These are phyloP conservation scores for Cataglyphis rosenhaueri DNA, from an alignment of 2,888 invertebrate genomes.

Conservation along the genomic window DNA sequence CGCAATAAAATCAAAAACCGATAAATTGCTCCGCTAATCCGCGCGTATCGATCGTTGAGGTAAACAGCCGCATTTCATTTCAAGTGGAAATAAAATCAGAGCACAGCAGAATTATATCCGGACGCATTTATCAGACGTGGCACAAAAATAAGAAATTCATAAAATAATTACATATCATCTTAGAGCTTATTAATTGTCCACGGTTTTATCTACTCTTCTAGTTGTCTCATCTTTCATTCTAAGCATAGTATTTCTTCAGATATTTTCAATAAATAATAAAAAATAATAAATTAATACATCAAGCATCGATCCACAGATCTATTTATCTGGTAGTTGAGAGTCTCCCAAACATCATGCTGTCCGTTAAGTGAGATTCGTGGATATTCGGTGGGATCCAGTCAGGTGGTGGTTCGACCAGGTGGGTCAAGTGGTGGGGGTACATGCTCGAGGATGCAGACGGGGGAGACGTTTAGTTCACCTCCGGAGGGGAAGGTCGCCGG, in stretches of 20 bases:
- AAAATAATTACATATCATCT: too few species aligned
- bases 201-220: neutral
- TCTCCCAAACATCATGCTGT: slow-evolving; percentile 4
- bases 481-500: slow-evolving; percentile 74
- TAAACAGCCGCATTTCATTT: neutral
- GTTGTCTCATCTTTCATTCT: too few species aligned
- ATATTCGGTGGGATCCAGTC: slow-evolving; percentile 75
- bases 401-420: slow-evolving; percentile 78
- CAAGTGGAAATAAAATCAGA: slow-evolving; percentile 3
- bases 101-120: neutral
- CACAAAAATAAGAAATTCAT: neutral
- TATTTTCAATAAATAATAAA: neutral
- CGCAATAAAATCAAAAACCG: neutral
- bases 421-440: slow-evolving; percentile 70
- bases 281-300: neutral
- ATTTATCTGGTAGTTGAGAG: neutral
- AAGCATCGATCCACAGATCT: neutral
- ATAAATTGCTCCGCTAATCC: neutral
- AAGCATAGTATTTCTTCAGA: neutral
- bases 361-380: slow-evolving; percentile 59
- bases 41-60: slow-evolving; percentile 12
- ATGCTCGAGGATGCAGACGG: slow-evolving; percentile 60
- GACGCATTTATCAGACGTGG: neutral
- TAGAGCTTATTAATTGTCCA: neutral
- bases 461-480: slow-evolving; percentile 73